These are phyloP conservation scores for Pipa parva DNA, from an alignment of 2,113 vertebrate species.

Conservation along the genomic window DNA sequence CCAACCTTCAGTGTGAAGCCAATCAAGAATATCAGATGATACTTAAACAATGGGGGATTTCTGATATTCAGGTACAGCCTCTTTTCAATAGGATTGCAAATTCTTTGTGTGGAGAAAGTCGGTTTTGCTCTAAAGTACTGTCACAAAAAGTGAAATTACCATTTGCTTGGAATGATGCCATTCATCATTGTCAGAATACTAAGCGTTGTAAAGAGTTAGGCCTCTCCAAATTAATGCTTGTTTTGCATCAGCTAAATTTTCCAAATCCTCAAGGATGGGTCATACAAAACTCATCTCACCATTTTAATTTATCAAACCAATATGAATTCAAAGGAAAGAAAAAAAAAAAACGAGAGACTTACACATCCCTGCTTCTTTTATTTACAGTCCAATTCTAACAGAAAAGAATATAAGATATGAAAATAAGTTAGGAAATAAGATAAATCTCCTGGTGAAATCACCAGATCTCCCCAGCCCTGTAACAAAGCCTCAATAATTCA, in stretches of 20 bases:
- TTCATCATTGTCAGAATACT: slow-evolving; percentile 99
- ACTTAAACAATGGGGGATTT: slow-evolving; percentile 98
- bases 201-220: slow-evolving; percentile 89
- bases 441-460: slow-evolving; percentile 86
- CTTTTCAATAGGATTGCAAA: slow-evolving; percentile 96
- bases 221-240: slow-evolving; percentile 99
- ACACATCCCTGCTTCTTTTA: slow-evolving; percentile 71
- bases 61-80: slow-evolving; percentile 98
- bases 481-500: slow-evolving; percentile 78
- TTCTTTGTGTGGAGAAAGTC: slow-evolving; percentile 93
- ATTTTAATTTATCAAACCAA: slow-evolving; percentile 94
- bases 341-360: slow-evolving; percentile 57
- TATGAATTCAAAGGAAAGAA: slow-evolving; percentile 66
- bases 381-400: slow-evolving; percentile 96
- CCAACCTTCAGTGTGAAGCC: slow-evolving; percentile 93
- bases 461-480: slow-evolving; percentile 72
- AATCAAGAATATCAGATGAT: slow-evolving; percentile 99
- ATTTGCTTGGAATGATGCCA: slow-evolving; percentile 99
- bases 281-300: slow-evolving; percentile 83
- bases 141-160: slow-evolving; percentile 99
- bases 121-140: slow-evolving; percentile 97
- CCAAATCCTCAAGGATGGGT: slow-evolving; percentile 98
- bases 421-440: slow-evolving; percentile 94
- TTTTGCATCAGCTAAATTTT: slow-evolving; percentile 99
- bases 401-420: slow-evolving; percentile 96